Evolutionary conservation across 92 coral and sea anemone genomes (phyloP), one percentile per base, ranked within the genome.

Genomic region (Bergia puertoricense): DNA sequence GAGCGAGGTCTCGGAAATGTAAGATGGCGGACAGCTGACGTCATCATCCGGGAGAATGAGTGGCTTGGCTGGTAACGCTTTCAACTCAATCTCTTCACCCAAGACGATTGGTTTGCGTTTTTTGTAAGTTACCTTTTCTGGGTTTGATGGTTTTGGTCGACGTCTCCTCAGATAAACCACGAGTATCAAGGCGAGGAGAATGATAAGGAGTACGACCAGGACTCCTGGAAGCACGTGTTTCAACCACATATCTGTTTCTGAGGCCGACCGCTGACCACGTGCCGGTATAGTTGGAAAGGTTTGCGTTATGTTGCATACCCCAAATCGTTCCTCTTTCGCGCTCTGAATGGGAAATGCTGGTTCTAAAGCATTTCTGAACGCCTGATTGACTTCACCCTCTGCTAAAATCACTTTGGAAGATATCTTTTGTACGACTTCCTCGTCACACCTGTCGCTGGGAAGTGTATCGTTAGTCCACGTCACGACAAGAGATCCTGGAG

Each of bases 31-130:
- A 4, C 88, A 79, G 57, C 98, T 94, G 38, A 92, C 90, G 65
- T 92, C 92, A 86, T 97, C 99, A 78, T 95, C 93, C 10, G 98
- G 98, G n/a, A 97, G 94, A 77, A 95, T 92, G 46, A 97, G 92
- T 46, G 99, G 98, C 89, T 95, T 94, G 4, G 96, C 94, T 2
- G 97, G 91, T 5, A 94, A 74, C 6, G 93, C 92, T 75, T 93
- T 88, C 88, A 97, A 65, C 69, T 97, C 99, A 65, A 91, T 96
- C 83, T 97, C 99, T 20, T 92, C 95, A 37, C 89, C 96, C 40
- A 97, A 84, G 59, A 97, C 92, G 39, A 95, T 92, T 37, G 99
- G 99, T 88, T 95, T 97, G 30, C 99, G 94, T 82, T 92, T 95
- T 82, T 84, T 97, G 82, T 90, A 97, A 6, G 97, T 95, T 72